These are phyloP conservation scores for Scrobipalpa costella DNA, from an alignment of 2,888 invertebrate genomes.

Conservation along the genomic window DNA sequence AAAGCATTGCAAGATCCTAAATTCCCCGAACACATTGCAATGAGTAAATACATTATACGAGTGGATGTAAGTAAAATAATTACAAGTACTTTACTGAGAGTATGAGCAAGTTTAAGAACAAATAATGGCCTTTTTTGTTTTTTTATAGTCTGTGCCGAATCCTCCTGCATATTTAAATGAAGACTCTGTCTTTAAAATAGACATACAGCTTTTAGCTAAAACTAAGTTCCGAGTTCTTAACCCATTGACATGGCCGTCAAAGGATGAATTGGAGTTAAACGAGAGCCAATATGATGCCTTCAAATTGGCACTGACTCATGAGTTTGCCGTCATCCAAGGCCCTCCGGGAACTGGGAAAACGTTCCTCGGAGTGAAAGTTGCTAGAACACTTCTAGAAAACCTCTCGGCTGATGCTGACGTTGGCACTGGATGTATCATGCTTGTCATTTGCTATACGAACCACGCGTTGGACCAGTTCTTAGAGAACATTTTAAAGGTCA, in stretches of 20 bases:
- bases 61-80: constrained; percentile 63
- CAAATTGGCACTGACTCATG: constrained; percentile 83
- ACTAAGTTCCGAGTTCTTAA: constrained; percentile 48
- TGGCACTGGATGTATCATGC: constrained; percentile 72
- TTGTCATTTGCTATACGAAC: constrained; percentile 91
- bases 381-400: constrained; percentile 84
- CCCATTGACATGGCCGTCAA: constrained; percentile 70
- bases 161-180: constrained; percentile 40
- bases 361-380: constrained; percentile 87
- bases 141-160: constrained; percentile 33
- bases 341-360: constrained; percentile 95
- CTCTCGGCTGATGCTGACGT: constrained; percentile 38
- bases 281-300: constrained; percentile 84
- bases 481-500: constrained; percentile 83
- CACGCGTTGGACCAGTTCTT: constrained; percentile 93
- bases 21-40: constrained; percentile 80
- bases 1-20: constrained; percentile 82
- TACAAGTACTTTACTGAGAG: no score
- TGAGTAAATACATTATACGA: constrained; percentile 85
- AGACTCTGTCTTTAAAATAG: constrained; percentile 29
- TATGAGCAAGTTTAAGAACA: background rate
- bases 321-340: constrained; percentile 90
- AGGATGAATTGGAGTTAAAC: constrained; percentile 78
- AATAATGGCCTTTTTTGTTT: constrained; percentile 18
- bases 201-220: constrained; percentile 19